Evolutionary conservation across 2,797 vertebrate species (phyloP), one percentile per base, ranked within the genome.

Genomic region (Smutsia temminckii): DNA sequence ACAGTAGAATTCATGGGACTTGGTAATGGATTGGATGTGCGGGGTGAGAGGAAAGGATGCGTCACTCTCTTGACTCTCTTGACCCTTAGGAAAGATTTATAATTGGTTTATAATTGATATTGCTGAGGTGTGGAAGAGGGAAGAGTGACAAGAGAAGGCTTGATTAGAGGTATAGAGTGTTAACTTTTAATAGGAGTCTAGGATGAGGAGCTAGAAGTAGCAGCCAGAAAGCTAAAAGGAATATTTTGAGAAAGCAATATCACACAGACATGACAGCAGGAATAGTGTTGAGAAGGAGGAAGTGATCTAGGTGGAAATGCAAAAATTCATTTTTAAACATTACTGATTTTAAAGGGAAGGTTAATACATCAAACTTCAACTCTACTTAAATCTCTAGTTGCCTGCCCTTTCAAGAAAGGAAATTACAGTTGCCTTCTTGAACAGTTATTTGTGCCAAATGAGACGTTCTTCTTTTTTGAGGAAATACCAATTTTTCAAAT

Each of bases 341-440:
- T 85, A 63, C 51, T 86, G n/a, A 97, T 93, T 96, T 97, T 42
- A 69, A 96, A 95, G 89, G 61, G 93, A 96, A 96, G 85, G 37
- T 51, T 78, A n/a, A 40, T 80, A 85, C 1, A 59, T 91, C 93
- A 96, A 95, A 87, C 40, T 95, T 74, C 0, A 95, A 93, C 68
- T 93, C 57, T 88, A 74, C 49, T 96, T 97, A 66, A 6, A 93
- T 40, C 51, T 85, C 71, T 79, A 88, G 95, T 94, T 97, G 88
- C 42, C n/a, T 92, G 71, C 23, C 14, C 37, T 95, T 97, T 77
- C 92, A 93, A 96, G 68, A 78, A 95, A 95, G 88, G 29, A 96
- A 97, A 93, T 92, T 96, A 72, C 84, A 81, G 42, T 55, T 97
- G 84, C 93, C 97, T 97, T 96, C 37, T 93, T 96, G 95, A 96